Base-by-base conservation (phyloP, 2,888 invertebrate species). In the Microctonus aethiopoides region DNA sequence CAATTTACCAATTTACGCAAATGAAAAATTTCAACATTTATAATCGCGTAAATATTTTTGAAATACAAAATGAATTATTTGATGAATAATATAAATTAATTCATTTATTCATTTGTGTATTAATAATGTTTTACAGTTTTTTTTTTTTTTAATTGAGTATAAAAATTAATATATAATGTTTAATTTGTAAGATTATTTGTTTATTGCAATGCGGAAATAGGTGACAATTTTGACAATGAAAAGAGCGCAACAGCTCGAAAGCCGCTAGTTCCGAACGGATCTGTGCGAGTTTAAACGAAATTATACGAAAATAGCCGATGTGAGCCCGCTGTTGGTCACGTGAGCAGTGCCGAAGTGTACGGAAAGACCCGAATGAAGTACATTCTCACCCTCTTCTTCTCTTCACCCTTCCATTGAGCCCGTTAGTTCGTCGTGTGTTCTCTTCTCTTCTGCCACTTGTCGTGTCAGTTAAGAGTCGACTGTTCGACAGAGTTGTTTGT, bases 231-330 rank as follows among this genome's bases (percentile, higher is more conserved):
- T 56, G 64, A 63, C 59, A 69, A 64, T 69, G 2, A 36, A 51
- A 64, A 26, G 67, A 63, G 64, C 68, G 59, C 59, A 46, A 32
- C 46, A 56, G 24, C 51, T 34, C 16, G 36, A 64, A 64, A 54
- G 52, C 64, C 64, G 64, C 64, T 64, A 64, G 64, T 64, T 64
- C 64, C 64, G 54, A 64, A 52, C 64, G 64, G 64, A 64, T 52
- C 52, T 13, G 46, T 24, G 41, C 61, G 61, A 61, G 22, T 41
- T 61, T 11, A 20, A 6, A 20, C 64, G 64, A 65, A 32, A 16
- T 13, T 34, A 4, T 29, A 54, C 61, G 65, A 41, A 61, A 52
- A 54, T 41, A 24, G 13, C 57, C 68, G 68, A 69, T 39, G 36
- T 34, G 10, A 46, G n/a, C 16, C 59, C 46, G 46, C 46, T 36